Percentiles rank a stretch among this genome's conserved stretches.
These are phyloP conservation scores for Ataeniobius toweri DNA, from an alignment of 2,797 vertebrate species.

Conservation along the genomic window DNA sequence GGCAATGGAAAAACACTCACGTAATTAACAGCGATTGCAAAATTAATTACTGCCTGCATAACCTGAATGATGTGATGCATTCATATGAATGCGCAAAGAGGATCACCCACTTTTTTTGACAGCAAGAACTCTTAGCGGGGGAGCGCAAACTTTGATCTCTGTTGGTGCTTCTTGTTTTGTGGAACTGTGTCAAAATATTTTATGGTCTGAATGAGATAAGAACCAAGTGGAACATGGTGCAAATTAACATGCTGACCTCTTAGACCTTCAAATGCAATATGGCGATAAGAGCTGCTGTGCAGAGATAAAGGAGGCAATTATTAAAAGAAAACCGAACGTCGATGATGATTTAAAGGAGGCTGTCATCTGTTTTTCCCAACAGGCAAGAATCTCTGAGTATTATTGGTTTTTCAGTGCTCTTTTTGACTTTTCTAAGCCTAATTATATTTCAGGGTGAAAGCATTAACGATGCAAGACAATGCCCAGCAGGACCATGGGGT, in stretches of 20 bases:
- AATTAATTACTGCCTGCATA: constrained; percentile 46
- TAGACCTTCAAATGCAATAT: constrained; percentile 31
- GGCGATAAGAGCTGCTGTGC: constrained; percentile 35
- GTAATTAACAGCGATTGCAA: constrained; percentile 52
- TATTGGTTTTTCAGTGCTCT: neutral
- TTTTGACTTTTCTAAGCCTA: neutral
- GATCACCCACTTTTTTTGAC: neutral
- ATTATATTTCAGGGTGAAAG: neutral
- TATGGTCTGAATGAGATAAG: neutral
- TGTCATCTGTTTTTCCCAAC: neutral
- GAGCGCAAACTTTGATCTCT: neutral
- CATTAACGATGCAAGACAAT: neutral
- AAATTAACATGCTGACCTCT: constrained; percentile 39
- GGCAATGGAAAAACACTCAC: constrained; percentile 26
- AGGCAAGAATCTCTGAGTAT: neutral
- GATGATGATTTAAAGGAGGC: neutral
- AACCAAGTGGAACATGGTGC: constrained; percentile 6
- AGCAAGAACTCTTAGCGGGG: neutral
- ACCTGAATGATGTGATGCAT: constrained; percentile 29
- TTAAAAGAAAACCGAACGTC: neutral
- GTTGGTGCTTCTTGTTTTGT: constrained; percentile 3
- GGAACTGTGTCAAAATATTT: neutral
- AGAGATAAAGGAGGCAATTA: constrained; percentile 35
- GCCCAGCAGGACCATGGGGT: neutral
- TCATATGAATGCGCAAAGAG: constrained; percentile 13